A percentile compares a stretch with the other conserved stretches of the same genome.
Evolutionary conservation across 2,888 invertebrate genomes (phyloP).

Genomic region (Pristionchus fissidentatus): DNA sequence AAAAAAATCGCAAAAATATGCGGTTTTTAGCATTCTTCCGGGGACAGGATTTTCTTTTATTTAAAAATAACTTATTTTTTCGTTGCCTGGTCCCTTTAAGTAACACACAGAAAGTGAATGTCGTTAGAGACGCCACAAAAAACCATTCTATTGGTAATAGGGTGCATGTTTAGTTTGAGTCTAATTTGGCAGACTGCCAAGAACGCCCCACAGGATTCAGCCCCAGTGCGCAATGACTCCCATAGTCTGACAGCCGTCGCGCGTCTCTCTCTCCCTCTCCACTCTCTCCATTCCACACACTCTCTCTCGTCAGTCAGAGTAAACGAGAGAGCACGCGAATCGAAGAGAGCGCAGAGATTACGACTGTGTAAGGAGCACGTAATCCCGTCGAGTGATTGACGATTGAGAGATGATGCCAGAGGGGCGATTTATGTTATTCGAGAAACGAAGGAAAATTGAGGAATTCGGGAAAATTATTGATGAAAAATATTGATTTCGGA

Average conservation of each 20-base stretch:
- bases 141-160: no score
- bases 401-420: background rate
- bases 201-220: background rate
- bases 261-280: background rate
- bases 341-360: background rate
- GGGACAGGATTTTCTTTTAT: no score
- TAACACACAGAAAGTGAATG: no score
- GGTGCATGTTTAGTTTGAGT: no score
- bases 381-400: constrained; percentile 23
- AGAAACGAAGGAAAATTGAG: background rate
- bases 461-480: no score
- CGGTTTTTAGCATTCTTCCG: no score
- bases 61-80: no score
- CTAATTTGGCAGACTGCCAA: no score
- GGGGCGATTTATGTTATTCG: background rate
- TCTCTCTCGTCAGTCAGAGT: background rate
- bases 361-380: constrained; percentile 6
- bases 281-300: background rate
- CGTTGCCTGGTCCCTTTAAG: no score
- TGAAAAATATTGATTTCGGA: no score
- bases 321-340: background rate
- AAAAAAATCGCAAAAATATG: no score
- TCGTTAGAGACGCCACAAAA: no score
- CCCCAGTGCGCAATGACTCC: background rate
- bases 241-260: constrained; percentile 4